phyloP scores from a whole-genome alignment of 37 sponge, comb jelly and placozoan genomes.

The Tethya wilhelma region DNA sequence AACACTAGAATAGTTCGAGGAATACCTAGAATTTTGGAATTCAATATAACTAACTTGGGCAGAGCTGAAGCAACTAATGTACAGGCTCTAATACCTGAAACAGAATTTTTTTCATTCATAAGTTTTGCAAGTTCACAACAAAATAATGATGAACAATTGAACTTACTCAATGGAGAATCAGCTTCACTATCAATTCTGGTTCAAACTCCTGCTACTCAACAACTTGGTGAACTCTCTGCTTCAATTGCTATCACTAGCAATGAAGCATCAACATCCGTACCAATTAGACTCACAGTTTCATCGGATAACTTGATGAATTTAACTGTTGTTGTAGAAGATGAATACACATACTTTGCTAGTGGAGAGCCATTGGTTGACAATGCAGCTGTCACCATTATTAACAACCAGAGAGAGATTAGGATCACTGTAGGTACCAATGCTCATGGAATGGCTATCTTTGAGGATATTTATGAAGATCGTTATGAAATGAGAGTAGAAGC shows the following conservation, averaged over 20 bases:
- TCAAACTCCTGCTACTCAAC: background rate
- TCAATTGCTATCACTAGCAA: slow-evolving; percentile 2
- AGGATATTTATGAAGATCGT: slow-evolving; percentile 37
- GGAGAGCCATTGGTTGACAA: slow-evolving; percentile 35
- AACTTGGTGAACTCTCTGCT: slow-evolving; percentile 28
- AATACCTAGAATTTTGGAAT: slow-evolving; percentile 16
- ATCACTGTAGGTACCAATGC: slow-evolving; percentile 9
- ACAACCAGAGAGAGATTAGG: slow-evolving; percentile 11
- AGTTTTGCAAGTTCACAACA: slow-evolving; percentile 28
- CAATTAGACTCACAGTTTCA: slow-evolving; percentile 17
- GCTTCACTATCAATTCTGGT: slow-evolving; percentile 26
- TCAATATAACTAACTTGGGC: slow-evolving; percentile 45
- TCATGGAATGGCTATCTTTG: slow-evolving; percentile 28
- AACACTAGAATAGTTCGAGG: slow-evolving; percentile 38
- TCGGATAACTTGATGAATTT: slow-evolving; percentile 33
- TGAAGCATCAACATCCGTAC: slow-evolving; percentile 10
- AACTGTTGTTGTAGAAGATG: slow-evolving; percentile 39
- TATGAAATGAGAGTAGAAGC: slow-evolving; percentile 32
- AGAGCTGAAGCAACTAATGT: slow-evolving; percentile 21
- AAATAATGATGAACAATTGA: slow-evolving; percentile 8
- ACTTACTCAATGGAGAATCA: slow-evolving; percentile 20
- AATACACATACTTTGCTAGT: slow-evolving; percentile 47
- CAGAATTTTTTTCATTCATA: slow-evolving; percentile 27
- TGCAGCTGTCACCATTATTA: slow-evolving; percentile 25
- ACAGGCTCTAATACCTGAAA: slow-evolving; percentile 7